A percentile compares a stretch with the other conserved stretches of the same genome.
Conservation (phyloP, 2,797 vertebrate species). For the Melanitta fusca region DNA sequence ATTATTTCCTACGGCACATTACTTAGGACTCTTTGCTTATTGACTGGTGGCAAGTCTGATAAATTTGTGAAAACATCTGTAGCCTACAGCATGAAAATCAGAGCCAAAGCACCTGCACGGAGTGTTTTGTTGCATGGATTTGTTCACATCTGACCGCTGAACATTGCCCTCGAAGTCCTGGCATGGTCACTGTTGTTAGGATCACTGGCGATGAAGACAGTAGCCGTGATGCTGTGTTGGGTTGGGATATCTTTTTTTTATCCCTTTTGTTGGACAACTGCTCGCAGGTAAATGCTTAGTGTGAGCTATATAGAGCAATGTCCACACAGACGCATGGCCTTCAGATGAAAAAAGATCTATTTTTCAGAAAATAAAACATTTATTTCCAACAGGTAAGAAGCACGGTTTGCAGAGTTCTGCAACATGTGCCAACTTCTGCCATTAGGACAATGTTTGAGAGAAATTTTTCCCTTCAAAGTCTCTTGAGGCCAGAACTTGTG, state of each 20-base stretch:
- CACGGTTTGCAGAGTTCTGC: neutral
- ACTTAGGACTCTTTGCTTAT: neutral
- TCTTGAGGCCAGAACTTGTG: neutral
- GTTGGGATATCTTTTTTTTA: neutral
- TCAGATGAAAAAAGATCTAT: neutral
- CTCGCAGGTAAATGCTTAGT: neutral
- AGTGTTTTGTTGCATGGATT: neutral
- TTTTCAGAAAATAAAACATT: neutral
- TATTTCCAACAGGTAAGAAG: neutral
- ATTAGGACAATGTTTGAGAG: neutral
- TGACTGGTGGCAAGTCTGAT: neutral
- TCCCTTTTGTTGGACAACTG: neutral
- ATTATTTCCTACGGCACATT: neutral
- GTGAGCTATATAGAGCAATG: neutral
- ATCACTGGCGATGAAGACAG: neutral
- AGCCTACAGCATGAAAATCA: neutral
- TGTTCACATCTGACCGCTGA: neutral
- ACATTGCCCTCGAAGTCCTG: neutral
- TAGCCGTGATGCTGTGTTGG: neutral
- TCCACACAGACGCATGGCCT: neutral
- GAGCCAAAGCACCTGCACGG: neutral
- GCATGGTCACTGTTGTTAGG: neutral
- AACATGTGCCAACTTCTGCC: accelerated
- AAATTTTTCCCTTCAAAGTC: neutral
- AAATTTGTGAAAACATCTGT: slow-evolving; percentile 1